A percentile compares a stretch with the other conserved stretches of the same genome.
phyloP scores from a whole-genome alignment of 2,888 invertebrate species.

The Melieria crassipennis region DNA sequence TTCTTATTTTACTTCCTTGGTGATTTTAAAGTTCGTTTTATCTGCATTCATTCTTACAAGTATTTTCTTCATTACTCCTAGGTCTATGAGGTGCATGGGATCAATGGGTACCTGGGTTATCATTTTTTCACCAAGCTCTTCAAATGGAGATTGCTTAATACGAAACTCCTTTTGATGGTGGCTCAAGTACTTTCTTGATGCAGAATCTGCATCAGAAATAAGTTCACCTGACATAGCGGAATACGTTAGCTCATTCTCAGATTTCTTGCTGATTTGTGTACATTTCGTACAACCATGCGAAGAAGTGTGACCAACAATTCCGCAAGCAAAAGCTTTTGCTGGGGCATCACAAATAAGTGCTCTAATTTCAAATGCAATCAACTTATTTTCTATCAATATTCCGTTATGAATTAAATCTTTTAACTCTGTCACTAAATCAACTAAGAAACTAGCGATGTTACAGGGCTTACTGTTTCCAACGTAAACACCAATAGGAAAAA shows the following conservation, averaged over 20 bases:
- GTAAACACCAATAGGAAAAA: slow-evolving; percentile 27
- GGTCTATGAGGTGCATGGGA: background rate
- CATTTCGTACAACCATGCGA: slow-evolving; percentile 14
- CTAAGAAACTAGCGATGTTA: slow-evolving; percentile 10
- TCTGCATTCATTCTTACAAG: slow-evolving; percentile 10
- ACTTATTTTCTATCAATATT: slow-evolving; percentile 4
- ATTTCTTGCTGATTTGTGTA: slow-evolving; percentile 5
- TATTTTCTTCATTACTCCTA: background rate
- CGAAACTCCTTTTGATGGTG: slow-evolving; percentile 20
- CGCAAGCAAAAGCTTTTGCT: slow-evolving; percentile 19
- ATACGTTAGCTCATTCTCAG: slow-evolving; percentile 8
- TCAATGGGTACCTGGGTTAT: slow-evolving; percentile 23
- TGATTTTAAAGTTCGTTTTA: slow-evolving; percentile 22
- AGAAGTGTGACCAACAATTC: slow-evolving; percentile 7
- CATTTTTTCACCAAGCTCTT: slow-evolving; percentile 16
- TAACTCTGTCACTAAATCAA: slow-evolving; percentile 17
- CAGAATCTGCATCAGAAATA: slow-evolving; percentile 21
- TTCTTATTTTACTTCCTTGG: background rate
- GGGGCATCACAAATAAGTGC: slow-evolving; percentile 14
- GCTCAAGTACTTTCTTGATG: slow-evolving; percentile 20
- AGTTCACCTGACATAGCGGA: background rate
- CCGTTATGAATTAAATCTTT: slow-evolving; percentile 19
- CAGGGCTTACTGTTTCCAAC: slow-evolving; percentile 26
- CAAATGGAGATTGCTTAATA: slow-evolving; percentile 3
- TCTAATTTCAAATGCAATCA: slow-evolving; percentile 16